Conservation (phyloP, 2,797 vertebrate genomes). For the Staurois parvus region DNA sequence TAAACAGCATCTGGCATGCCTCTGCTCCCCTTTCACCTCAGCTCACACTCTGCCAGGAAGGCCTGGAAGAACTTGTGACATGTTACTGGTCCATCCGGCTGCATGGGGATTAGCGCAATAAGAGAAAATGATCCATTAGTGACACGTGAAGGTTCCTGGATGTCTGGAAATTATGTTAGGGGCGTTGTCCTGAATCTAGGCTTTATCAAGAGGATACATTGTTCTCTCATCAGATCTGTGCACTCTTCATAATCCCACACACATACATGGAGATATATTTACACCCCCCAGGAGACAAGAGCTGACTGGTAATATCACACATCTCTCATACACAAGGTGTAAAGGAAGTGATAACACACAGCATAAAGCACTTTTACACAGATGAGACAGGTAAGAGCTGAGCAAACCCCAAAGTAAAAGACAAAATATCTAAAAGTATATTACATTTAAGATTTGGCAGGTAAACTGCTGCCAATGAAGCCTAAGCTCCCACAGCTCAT, state of each 20-base stretch:
- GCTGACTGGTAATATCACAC: background rate
- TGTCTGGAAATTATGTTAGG: conserved; percentile 13
- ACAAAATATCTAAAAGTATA: background rate
- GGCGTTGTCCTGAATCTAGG: conserved; percentile 32
- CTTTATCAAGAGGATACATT: background rate
- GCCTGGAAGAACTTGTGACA: conserved; percentile 23
- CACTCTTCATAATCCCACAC: conserved; percentile 16
- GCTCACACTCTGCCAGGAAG: conserved; percentile 41
- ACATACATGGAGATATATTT: conserved; percentile 6
- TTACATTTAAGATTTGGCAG: background rate
- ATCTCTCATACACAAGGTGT: background rate
- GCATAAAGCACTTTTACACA: background rate
- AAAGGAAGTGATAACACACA: background rate
- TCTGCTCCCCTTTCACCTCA: conserved; percentile 50
- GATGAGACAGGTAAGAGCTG: background rate
- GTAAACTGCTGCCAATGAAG: background rate
- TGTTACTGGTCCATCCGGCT: conserved; percentile 28
- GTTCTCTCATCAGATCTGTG: conserved; percentile 1
- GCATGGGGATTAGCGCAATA: conserved; percentile 35
- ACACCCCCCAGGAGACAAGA: background rate
- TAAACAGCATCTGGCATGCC: conserved; percentile 57
- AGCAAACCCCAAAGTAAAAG: background rate
- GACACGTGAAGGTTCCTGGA: conserved; percentile 28
- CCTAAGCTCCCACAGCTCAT: no score
- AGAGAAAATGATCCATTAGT: conserved; percentile 37